These are phyloP conservation scores for Scolopax mira DNA, from an alignment of 2,113 vertebrate genomes.

Conservation along the genomic window DNA sequence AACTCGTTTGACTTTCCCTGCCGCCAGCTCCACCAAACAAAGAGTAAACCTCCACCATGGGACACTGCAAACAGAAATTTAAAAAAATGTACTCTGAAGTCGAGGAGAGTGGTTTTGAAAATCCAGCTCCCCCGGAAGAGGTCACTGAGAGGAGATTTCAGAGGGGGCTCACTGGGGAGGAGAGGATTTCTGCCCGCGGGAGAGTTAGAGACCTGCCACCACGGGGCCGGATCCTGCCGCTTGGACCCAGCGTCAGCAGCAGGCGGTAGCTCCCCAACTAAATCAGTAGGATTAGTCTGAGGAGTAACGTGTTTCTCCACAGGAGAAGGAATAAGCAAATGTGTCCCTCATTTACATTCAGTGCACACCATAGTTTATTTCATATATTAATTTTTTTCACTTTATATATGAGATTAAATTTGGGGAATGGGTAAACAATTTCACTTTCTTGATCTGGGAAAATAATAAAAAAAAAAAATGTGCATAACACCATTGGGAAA, in stretches of 20 bases:
- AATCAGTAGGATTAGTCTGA: constrained; percentile 18
- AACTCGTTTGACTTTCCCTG: constrained; percentile 52
- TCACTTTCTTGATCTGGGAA: not conserved
- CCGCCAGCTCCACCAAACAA: not conserved
- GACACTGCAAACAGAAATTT: not conserved
- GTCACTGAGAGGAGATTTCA: not conserved
- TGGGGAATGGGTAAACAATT: not conserved
- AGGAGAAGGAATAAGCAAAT: not conserved
- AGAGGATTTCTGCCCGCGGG: not conserved
- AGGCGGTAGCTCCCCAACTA: not conserved
- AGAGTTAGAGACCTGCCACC: not conserved
- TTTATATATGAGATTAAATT: constrained; percentile 46
- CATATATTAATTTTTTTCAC: constrained; percentile 19
- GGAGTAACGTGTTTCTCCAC: not conserved
- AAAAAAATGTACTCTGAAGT: not conserved
- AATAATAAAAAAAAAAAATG: not conserved
- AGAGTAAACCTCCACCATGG: not conserved
- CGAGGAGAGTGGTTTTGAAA: not conserved
- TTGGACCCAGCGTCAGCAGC: not conserved
- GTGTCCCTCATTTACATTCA: not conserved
- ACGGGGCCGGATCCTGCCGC: not conserved
- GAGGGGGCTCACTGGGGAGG: not conserved
- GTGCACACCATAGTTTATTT: not conserved
- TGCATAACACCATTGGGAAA: not conserved
- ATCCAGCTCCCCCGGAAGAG: not conserved